Evolutionary conservation across 2,113 vertebrate genomes (phyloP), one percentile per base, ranked within the genome.

Genomic region (Chroicocephalus ridibundus): DNA sequence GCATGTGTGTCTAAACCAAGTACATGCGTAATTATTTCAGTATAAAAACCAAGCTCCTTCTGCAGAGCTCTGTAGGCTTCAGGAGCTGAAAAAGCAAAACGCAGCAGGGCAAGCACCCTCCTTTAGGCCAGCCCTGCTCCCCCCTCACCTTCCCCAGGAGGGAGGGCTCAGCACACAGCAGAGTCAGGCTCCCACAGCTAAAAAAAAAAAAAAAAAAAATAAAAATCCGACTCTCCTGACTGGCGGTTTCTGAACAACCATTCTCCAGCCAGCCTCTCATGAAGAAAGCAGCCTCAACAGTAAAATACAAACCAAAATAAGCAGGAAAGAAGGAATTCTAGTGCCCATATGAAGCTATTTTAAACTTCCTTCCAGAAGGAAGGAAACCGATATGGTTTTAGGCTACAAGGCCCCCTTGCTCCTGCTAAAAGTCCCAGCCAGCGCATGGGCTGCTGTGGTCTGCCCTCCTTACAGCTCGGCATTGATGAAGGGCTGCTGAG

Each of bases 21-120:
- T 20, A 54, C 34, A 36, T 7, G n/a, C n/a, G 21, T 51, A 32
- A 46, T 46, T 60, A 77, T 54, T 86, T 47, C 27, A 44, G 14
- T 10, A 61, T 13, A 58, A 76, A 82, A 72, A 92, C 22, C 31
- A 81, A 88, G 36, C 17, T 74, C 22, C 34, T 80, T 88, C 86
- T 75, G 72, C 60, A 46, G 40, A 71, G 61, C 21, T n/a, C 51
- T 36, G 9, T 13, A 34, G 20, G 11, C 34, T 47, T 47, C 32
- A 24, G 29, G 26, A 82, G 34, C 54, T 27, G 5, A 1, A 68
- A 64, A 69, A n/a, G 31, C n/a, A 44, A 49, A 51, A 17, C 0
- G 0, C 17, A 88, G 40, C 26, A 54, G 20, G 2, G 0, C 52
- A 40, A 8, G 11, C 64, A 36, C 1, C 1, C 3, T 9, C 24